Base-by-base conservation (phyloP, 1,140 invertebrate species). In the Grapholita molesta region DNA sequence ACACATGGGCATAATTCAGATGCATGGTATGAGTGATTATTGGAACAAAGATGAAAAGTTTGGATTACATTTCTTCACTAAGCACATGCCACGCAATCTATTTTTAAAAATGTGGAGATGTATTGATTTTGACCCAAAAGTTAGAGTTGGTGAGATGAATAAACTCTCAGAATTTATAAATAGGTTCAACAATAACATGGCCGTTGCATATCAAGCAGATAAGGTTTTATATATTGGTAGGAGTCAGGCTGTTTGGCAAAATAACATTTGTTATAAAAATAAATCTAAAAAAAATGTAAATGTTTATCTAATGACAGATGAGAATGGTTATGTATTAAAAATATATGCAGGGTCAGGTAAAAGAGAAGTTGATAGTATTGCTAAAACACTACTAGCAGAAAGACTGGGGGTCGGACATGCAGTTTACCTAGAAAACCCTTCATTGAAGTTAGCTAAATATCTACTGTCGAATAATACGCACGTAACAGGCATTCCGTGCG, bases 101-200 rank as follows among this genome's bases (percentile, higher is more conserved):
- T 61, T 61, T 7, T 28, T 15, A 12, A 30, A 12, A 28, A 61
- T 61, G 11, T 61, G 55, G 55, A 12, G 25, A 0, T 61, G 55
- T 61, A 25, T 61, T 15, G 55, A 61, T 30, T 61, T 61, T 61
- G 55, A 61, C 25, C 55, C 55, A 15, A 61, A 61, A 32, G 25
- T 15, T 11, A 28, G 24, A n/a, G 55, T 15, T 15, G 55, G 55
- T 12, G 24, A 48, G 7, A 9, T 18, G 3, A 21, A 28, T 61
- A 61, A 61, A 25, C 24, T 61, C 3, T n/a, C 25, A 11, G 55
- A 30, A 30, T 15, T 61, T 30, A 61, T 61, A 30, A 30, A 61
- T 5, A 15, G n/a, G 7, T 61, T 28, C 8, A 61, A 61, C 55
- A 61, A 61, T 25, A 28, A 23, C 32, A 15, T 61, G 24, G 55